These are phyloP conservation scores for Apamea crenata DNA, from an alignment of 2,888 invertebrate species.

Conservation along the genomic window DNA sequence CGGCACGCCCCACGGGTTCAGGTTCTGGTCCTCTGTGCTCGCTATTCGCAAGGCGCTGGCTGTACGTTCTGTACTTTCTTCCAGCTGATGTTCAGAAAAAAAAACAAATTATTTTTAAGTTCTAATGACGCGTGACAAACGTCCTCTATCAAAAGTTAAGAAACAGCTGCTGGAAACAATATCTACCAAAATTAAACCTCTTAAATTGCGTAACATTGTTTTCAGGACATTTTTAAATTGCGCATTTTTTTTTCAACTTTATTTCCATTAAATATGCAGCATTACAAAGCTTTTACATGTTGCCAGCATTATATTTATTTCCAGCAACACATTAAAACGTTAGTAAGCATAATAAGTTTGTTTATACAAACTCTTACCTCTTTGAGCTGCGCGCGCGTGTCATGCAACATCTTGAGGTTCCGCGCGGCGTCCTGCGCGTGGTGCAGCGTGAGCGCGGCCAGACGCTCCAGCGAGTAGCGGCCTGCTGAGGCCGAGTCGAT, in stretches of 20 bases:
- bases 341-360: too few relatives aligned
- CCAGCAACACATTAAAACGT: neutral
- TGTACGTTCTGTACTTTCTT: constrained; percentile 81
- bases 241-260: too few relatives aligned
- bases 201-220: neutral
- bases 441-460: constrained; percentile 79
- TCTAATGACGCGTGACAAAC: neutral
- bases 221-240: neutral
- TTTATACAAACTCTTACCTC: constrained; percentile 68
- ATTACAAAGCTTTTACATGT: neutral
- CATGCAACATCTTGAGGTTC: constrained; percentile 76
- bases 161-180: neutral
- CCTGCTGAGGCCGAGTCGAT: constrained; percentile 77
- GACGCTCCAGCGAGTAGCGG: constrained; percentile 80
- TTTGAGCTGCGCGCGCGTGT: constrained; percentile 79
- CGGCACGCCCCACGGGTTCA: constrained; percentile 80
- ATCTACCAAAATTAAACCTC: neutral
- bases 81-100: constrained; percentile 73
- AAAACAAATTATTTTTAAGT: neutral
- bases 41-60: constrained; percentile 79
- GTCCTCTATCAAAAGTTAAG: neutral
- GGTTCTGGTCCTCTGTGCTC: constrained; percentile 79
- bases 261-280: neutral
- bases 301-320: neutral
- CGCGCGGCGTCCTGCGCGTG: constrained; percentile 85